phyloP scores from a whole-genome alignment of 2,113 vertebrate genomes.

The Nerophis ophidion region DNA sequence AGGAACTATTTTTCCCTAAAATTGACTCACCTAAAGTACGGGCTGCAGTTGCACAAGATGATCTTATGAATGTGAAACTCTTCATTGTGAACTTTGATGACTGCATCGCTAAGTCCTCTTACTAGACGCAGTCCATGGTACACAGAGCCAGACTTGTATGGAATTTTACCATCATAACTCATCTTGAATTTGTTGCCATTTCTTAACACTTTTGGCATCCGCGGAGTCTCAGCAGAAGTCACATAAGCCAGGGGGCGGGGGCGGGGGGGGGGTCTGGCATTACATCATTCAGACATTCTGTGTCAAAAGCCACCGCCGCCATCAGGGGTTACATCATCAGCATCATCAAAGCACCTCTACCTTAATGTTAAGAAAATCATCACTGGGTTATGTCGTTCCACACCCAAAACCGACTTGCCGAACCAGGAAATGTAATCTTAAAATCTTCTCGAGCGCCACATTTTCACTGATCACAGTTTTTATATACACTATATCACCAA shows the following conservation, averaged over 20 bases:
- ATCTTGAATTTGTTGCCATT: slow-evolving; percentile 13
- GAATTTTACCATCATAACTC: slow-evolving; percentile 5
- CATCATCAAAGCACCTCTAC: slow-evolving; percentile 5
- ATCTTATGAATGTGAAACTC: slow-evolving; percentile 30
- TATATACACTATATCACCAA: too few species aligned
- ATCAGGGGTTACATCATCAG: background rate
- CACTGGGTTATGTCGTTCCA: background rate
- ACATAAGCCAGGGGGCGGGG: background rate
- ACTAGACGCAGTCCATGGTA: slow-evolving; percentile 21
- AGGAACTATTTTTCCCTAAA: background rate
- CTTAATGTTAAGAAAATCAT: slow-evolving; percentile 3
- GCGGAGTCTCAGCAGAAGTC: slow-evolving; percentile 1
- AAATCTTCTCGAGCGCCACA: too few species aligned
- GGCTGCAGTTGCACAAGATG: slow-evolving; percentile 34
- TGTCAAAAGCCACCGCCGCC: background rate
- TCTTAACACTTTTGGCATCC: slow-evolving; percentile 4
- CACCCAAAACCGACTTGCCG: too few species aligned
- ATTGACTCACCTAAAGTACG: slow-evolving; percentile 31
- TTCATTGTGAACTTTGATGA: slow-evolving; percentile 20
- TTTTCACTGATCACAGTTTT: too few species aligned
- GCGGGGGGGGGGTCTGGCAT: background rate
- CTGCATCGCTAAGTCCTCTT: slow-evolving; percentile 11
- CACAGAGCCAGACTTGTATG: slow-evolving; percentile 5
- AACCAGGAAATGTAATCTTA: too few species aligned
- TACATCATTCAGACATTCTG: slow-evolving; percentile 2